Evolutionary conservation across 2,797 vertebrate species (phyloP), one percentile per base, ranked within the genome.

Genomic region (Microhierax caerulescens): DNA sequence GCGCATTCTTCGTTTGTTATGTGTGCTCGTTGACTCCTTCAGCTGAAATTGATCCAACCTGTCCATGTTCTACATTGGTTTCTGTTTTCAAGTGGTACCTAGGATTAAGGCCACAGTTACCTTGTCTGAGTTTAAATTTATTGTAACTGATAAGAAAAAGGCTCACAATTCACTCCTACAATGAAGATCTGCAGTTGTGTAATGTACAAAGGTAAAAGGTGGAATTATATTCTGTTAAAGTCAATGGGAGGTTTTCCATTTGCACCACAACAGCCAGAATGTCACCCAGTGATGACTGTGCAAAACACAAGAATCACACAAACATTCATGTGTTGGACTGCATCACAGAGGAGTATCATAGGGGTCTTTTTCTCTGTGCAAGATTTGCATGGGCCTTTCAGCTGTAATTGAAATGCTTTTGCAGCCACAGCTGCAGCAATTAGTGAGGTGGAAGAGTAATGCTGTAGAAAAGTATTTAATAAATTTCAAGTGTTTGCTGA

Each of bases 401-500:
- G 50, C 54, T 90, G 36, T 64, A 90, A 92, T 65, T 73, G 45
- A 85, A 91, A 85, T 85, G 72, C 32, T 91, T 89, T 89, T 90
- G 57, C 84, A 90, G 69, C 45, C 88, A 79, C 94, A 95, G 68
- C 93, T 94, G 76, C 85, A 90, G 64, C 50, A 93, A 97, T 95
- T 94, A 95, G 64, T 41, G 72, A 92, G 82, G 53, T 90, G 61
- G 61, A 90, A 83, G 74, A 90, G 41, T 84, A 93, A 79, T 0
- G 20, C 67, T 75, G 65, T 37, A 92, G 68, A 81, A 93, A 95
- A 95, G 65, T 94, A 90, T 95, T 94, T 95, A 88, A 94, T 96
- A 91, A 88, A 95, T 88, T 95, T 91, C 78, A 91, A 90, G 84
- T 95, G 84, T 79, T 88, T 96, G 36, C 64, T 96, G 90, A 93